A percentile compares a stretch with the other conserved stretches of the same genome.
These are phyloP conservation scores for Ligdia adustata DNA, from an alignment of 2,888 invertebrate species.

Conservation along the genomic window DNA sequence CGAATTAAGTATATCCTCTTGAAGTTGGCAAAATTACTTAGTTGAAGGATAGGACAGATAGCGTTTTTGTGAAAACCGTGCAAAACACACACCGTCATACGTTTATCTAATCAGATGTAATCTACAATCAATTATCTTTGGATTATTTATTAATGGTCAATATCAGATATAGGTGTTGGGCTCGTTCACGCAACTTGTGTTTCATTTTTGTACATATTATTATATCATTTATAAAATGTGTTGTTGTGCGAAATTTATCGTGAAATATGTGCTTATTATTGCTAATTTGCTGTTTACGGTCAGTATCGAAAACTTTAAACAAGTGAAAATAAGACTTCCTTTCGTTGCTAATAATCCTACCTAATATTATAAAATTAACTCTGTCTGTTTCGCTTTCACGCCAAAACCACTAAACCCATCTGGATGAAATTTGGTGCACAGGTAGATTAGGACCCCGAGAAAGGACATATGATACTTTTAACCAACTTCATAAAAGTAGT, in stretches of 20 bases:
- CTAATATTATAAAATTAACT: too few relatives aligned
- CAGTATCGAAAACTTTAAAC: conserved; percentile 36
- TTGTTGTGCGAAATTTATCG: conserved; percentile 52
- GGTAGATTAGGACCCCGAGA: neutral
- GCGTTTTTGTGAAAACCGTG: too few relatives aligned
- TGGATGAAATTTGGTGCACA: too few relatives aligned
- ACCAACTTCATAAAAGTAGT: too few relatives aligned
- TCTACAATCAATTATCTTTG: neutral
- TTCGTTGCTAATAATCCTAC: neutral
- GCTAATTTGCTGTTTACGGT: conserved; percentile 57
- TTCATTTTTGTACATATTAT: neutral
- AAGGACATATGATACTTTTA: neutral
- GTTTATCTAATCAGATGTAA: neutral
- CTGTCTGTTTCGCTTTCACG: too few relatives aligned
- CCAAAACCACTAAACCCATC: too few relatives aligned
- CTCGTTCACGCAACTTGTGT: neutral
- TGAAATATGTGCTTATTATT: conserved; percentile 59
- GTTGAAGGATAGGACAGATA: too few relatives aligned
- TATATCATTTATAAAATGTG: conserved; percentile 48
- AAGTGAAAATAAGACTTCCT: neutral
- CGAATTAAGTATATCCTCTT: too few relatives aligned
- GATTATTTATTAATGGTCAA: neutral
- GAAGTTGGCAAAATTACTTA: too few relatives aligned
- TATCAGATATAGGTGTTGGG: neutral
- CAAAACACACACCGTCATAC: too few relatives aligned